Percentiles rank a stretch among this genome's conserved stretches.
Evolutionary conservation across 1,140 invertebrate genomes (phyloP).

Genomic region (Drosophila guanche): DNA sequence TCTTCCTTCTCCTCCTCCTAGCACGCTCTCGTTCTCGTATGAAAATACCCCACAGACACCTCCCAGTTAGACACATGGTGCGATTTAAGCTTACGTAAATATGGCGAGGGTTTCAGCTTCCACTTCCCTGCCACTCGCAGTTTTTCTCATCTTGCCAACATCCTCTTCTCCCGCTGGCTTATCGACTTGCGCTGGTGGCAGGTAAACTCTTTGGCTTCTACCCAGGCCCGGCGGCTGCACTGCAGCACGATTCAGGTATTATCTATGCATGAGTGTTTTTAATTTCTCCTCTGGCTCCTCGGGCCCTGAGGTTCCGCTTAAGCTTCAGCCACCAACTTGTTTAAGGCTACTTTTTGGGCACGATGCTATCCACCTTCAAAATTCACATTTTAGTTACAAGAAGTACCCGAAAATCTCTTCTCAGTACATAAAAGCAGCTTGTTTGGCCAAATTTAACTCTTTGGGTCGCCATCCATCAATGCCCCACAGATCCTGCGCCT

Average conservation of each 20-base stretch:
- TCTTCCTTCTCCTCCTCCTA: conserved; percentile 10
- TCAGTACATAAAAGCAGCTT: too few relatives aligned
- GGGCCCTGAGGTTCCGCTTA: conserved; percentile 28
- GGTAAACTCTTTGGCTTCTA: conserved; percentile 38
- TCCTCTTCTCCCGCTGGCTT: conserved; percentile 45
- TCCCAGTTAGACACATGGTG: conserved; percentile 23
- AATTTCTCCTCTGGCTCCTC: conserved; percentile 36
- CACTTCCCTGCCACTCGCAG: background rate
- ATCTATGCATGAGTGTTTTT: conserved; percentile 66
- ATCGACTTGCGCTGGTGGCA: conserved; percentile 51
- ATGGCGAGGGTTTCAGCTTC: conserved; percentile 37
- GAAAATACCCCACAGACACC: conserved; percentile 5
- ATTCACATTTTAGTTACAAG: conserved; percentile 5
- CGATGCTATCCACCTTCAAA: background rate
- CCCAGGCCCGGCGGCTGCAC: background rate
- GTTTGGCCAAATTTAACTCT: conserved; percentile 3
- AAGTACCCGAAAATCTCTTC: too few relatives aligned
- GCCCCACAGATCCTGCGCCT: conserved; percentile 25
- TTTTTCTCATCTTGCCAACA: conserved; percentile 35
- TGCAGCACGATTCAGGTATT: conserved; percentile 44
- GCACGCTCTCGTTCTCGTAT: background rate
- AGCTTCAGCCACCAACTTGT: conserved; percentile 26
- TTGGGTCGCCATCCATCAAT: conserved; percentile 45
- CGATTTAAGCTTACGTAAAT: conserved; percentile 61
- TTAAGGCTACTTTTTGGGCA: conserved; percentile 21